Base-by-base conservation (phyloP, 2,888 invertebrate genomes). In the Drosophila paranaensis region DNA sequence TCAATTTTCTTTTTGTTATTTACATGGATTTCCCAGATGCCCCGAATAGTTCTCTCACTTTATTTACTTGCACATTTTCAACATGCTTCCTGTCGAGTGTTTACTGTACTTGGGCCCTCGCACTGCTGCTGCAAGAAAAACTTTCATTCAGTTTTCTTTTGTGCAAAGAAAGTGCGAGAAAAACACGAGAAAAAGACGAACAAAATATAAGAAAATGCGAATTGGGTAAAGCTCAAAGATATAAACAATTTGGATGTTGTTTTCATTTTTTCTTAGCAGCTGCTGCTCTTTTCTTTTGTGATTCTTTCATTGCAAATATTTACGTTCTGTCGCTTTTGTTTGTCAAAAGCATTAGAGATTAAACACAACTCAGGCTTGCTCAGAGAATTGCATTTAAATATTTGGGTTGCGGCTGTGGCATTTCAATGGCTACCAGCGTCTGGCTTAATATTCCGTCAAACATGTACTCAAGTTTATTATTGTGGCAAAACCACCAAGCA, bases 31-130 rank as follows among this genome's bases (percentile, higher is more conserved):
- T 56, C 9, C 43, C 14, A 56, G 55, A 42, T 33, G 60, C 35
- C 60, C 55, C 14, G 55, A 71, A 82, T 73, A 75, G 78, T 73
- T 71, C 40, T 62, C 55, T 43, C 64, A 61, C 53, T 71, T 71
- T 80, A 77, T 83, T 78, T 82, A 79, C 76, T 75, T 71, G 67
- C n/a, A 53, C 65, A 74, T 78, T 61, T 66, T 74, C 74, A 60
- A 73, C 77, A 78, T 79, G 57, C 27, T 58, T 16, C 37, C 39
- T 39, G 60, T 64, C 37, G 43, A 61, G 60, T 62, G 66, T 46
- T 55, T 55, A 55, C 42, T 71, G 46, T 62, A 50, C 39, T 42
- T 55, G 51, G 48, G 14, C 58, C 48, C 30, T n/a, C 45, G 46
- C 63, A 65, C 66, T 81, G 40, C 63, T 60, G 50, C 73, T 73